Evolutionary conservation across 2,888 invertebrate genomes (phyloP).

Genomic region (Acanthococcus lagerstroemiae): DNA sequence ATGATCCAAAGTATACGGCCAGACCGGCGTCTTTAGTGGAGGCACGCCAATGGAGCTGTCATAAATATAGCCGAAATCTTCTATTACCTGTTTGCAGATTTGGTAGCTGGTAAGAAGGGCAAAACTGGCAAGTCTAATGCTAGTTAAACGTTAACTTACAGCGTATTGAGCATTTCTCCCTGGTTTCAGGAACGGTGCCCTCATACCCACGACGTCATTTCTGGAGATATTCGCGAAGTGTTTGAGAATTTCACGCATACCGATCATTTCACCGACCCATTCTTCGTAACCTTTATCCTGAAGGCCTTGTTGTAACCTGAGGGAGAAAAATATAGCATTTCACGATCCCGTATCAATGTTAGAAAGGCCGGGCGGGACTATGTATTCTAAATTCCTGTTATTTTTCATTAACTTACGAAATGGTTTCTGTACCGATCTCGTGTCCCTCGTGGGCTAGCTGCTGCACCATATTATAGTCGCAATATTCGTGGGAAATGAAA

Average conservation of each 20-base stretch:
- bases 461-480: conserved; percentile 89
- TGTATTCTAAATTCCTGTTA: no score
- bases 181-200: conserved; percentile 85
- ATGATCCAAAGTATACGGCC: conserved; percentile 92
- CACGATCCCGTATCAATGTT: not conserved
- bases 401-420: conserved; percentile 63
- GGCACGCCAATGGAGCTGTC: conserved; percentile 86
- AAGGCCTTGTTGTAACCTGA: conserved; percentile 63
- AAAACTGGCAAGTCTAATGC: not conserved
- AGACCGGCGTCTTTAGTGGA: conserved; percentile 65
- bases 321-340: not conserved
- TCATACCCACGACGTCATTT: conserved; percentile 72
- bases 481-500: conserved; percentile 79
- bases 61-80: conserved; percentile 86
- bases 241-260: conserved; percentile 77
- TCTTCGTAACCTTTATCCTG: conserved; percentile 85
- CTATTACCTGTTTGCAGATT: conserved; percentile 55
- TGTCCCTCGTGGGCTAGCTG: conserved; percentile 79
- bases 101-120: not conserved
- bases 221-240: conserved; percentile 72
- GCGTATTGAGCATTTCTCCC: conserved; percentile 86
- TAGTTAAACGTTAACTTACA: conserved; percentile 44
- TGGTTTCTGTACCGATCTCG: conserved; percentile 65
- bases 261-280: conserved; percentile 90
- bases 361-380: no score